A percentile compares a stretch with the other conserved stretches of the same genome.
phyloP scores from a whole-genome alignment of 1,140 invertebrate species.

The Bombus pascuorum region DNA sequence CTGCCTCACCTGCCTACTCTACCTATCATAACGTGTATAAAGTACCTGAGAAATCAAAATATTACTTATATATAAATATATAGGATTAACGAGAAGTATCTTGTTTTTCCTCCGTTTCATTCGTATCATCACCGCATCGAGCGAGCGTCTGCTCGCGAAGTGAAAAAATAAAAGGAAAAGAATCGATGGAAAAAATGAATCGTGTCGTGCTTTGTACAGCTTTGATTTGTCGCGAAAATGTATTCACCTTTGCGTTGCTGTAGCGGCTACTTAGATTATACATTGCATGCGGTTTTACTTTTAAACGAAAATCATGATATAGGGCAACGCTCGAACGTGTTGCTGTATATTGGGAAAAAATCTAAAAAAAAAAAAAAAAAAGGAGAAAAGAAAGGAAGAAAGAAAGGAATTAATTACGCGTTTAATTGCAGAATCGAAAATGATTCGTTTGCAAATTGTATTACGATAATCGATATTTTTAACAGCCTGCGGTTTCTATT shows the following conservation, averaged over 20 bases:
- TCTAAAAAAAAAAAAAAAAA: conserved; percentile 40
- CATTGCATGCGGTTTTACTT: conserved; percentile 68
- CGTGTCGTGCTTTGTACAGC: conserved; percentile 57
- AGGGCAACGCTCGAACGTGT: conserved; percentile 8
- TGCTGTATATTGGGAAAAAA: conserved; percentile 21
- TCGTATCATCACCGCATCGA: conserved; percentile 9
- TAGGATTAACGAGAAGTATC: conserved; percentile 26
- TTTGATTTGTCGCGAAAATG: conserved; percentile 59
- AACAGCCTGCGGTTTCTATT: conserved; percentile 27
- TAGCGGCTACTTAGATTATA: conserved; percentile 58
- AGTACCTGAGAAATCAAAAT: conserved; percentile 80
- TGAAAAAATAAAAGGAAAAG: background rate
- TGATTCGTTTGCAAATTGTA: conserved; percentile 44
- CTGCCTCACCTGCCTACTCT: conserved; percentile 70
- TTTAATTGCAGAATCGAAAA: conserved; percentile 45
- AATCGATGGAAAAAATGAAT: background rate
- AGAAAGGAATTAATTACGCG: conserved; percentile 5
- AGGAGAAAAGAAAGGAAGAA: background rate
- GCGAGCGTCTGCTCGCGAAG: background rate
- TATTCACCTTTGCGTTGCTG: conserved; percentile 56
- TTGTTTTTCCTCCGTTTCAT: background rate
- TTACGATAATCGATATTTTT: conserved; percentile 54
- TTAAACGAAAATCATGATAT: conserved; percentile 60
- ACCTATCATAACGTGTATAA: conserved; percentile 80
- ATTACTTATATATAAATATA: conserved; percentile 62